Evolutionary conservation across 2,113 vertebrate genomes (phyloP).

Genomic region (Coracopsis vasa): DNA sequence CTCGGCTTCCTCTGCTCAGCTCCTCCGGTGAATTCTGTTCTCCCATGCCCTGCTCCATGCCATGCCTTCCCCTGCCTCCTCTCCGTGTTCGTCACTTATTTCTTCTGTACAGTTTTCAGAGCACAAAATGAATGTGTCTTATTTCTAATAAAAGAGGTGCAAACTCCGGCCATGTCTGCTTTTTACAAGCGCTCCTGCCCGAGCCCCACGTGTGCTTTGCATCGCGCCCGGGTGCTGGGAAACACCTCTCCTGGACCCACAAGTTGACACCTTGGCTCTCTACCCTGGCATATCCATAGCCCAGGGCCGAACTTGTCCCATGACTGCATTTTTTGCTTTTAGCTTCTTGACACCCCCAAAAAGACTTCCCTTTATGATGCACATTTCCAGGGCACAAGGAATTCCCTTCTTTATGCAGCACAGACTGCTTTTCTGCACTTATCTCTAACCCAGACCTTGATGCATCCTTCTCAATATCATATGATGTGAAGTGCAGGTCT

Average conservation of each 20-base stretch:
- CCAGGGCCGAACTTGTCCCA: fast-evolving
- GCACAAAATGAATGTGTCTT: constrained; percentile 96
- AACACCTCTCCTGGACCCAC: not conserved
- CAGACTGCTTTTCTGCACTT: not conserved
- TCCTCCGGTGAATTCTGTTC: constrained; percentile 37
- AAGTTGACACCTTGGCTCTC: not conserved
- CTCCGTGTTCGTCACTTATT: constrained; percentile 24
- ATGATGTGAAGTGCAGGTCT: fast-evolving
- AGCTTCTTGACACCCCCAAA: not conserved
- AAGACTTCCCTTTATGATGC: fast-evolving
- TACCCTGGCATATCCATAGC: fast-evolving
- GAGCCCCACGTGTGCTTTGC: not conserved
- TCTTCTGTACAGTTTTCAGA: constrained; percentile 93
- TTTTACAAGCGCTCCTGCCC: not conserved
- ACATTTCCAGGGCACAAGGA: not conserved
- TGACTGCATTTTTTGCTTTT: not conserved
- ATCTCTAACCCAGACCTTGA: not conserved
- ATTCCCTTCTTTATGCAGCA: not conserved
- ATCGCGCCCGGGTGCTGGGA: not conserved
- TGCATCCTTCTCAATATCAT: fast-evolving
- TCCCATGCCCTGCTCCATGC: constrained; percentile 32
- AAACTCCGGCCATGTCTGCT: constrained; percentile 44
- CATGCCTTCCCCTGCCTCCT: constrained; percentile 7
- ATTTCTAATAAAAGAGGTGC: constrained; percentile 92
- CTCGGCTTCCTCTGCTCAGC: constrained; percentile 57